These are phyloP conservation scores for Taenioides sp. DNA, from an alignment of 2,797 vertebrate species.

Conservation along the genomic window DNA sequence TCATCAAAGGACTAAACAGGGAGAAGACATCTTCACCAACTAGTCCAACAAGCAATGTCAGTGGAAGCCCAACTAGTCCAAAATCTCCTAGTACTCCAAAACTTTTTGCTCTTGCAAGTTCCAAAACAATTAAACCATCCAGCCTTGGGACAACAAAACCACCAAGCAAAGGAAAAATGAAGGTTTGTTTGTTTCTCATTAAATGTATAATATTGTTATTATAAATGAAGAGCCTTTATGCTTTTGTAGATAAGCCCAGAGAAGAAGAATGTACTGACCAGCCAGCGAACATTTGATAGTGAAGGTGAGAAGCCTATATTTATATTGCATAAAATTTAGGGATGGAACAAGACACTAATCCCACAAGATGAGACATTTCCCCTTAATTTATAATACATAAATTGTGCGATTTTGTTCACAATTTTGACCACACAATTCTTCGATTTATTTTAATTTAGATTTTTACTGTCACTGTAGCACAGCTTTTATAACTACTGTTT, in stretches of 20 bases:
- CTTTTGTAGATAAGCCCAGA: slow-evolving; percentile 61
- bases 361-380: too few species aligned
- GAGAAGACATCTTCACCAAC: slow-evolving; percentile 73
- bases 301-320: slow-evolving; percentile 83
- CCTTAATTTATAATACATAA: too few species aligned
- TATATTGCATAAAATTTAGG: not conserved
- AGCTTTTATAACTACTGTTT: too few species aligned
- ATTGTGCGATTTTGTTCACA: too few species aligned
- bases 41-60: slow-evolving; percentile 12
- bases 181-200: slow-evolving; percentile 34
- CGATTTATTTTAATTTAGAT: too few species aligned
- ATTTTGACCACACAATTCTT: too few species aligned
- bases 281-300: slow-evolving; percentile 90
- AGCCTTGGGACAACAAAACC: slow-evolving; percentile 69
- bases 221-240: not conserved
- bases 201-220: not conserved
- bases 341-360: too few species aligned
- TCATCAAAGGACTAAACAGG: slow-evolving; percentile 74
- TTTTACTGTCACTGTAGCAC: too few species aligned
- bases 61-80: slow-evolving; percentile 8
- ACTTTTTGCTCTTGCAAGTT: slow-evolving; percentile 12
- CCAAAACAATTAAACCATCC: slow-evolving; percentile 53
- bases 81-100: slow-evolving; percentile 15
- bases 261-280: slow-evolving; percentile 83
- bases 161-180: slow-evolving; percentile 61